Base-by-base conservation (phyloP, 2,797 vertebrate species). In the Oreochromis grahami region DNA sequence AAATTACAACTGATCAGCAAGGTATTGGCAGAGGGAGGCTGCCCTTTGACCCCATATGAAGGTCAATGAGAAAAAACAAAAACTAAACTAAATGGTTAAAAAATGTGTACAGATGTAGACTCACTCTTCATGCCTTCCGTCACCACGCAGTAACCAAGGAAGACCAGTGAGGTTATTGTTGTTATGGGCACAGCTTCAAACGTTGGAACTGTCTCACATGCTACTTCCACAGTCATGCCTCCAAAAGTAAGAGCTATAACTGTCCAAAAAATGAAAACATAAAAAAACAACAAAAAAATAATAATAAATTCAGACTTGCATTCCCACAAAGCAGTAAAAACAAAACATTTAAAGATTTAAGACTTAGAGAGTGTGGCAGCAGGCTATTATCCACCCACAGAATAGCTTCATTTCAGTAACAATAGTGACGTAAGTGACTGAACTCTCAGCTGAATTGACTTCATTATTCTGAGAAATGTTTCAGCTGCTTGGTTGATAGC, bases 161-260 rank as follows among this genome's bases (percentile, higher is more conserved):
- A 65, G 19, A 21, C 19, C n/a, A 65, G 11, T 14, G 7, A 38
- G 60, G 2, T 65, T 14, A 65, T 38, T 65, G n/a, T 7, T 65
- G 11, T 36, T 38, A 13, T 0, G 11, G 34, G 7, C 34, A 21
- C 11, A 65, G 60, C 19, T 38, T 38, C 1, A 7, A 19, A 63
- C 4, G 4, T n/a, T 19, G 0, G 0, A 41, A n/a, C n/a, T 38
- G 11, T 65, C 7, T 14, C 60, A 36, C 17, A 11, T 38, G 34
- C 60, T 65, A 11, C 32, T 41, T 2, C n/a, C 36, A 41, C n/a
- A 68, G 1, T 65, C 2, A 65, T 65, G 1, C 34, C 60, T 65
- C 4, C 60, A 21, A 38, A 56, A 65, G 34, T 13, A 65, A 12
- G 32, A 63, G 58, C 58, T 60, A 60, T 60, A 36, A 34, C 32